phyloP scores from a whole-genome alignment of 2,113 vertebrate genomes.

The Morone saxatilis region DNA sequence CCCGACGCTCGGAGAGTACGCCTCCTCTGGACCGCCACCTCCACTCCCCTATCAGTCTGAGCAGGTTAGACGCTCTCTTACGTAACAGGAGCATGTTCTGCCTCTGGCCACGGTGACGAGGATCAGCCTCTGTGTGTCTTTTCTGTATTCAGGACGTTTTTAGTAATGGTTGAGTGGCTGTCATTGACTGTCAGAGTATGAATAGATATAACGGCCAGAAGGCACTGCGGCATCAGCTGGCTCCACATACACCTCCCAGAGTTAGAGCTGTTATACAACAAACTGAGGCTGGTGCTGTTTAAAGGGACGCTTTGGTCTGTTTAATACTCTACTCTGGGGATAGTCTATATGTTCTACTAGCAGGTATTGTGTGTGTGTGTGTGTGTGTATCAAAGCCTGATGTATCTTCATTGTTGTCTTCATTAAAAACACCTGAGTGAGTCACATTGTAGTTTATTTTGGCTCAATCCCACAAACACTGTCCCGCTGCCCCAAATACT shows the following conservation, averaged over 20 bases:
- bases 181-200: background rate
- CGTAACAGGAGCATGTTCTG: background rate
- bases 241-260: background rate
- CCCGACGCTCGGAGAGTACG: conserved; percentile 88
- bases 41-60: conserved; percentile 89
- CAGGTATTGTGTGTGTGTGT: too few species aligned
- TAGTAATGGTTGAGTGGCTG: background rate
- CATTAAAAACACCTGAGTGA: too few species aligned
- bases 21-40: conserved; percentile 85
- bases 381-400: too few species aligned
- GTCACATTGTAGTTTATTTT: too few species aligned
- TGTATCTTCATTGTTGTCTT: too few species aligned
- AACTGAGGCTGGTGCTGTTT: background rate
- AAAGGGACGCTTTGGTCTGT: too few species aligned
- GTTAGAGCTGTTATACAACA: conserved; percentile 5
- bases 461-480: too few species aligned
- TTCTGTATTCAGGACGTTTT: conserved; percentile 15
- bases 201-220: conserved; percentile 4
- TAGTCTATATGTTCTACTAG: too few species aligned
- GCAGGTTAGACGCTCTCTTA: conserved; percentile 72
- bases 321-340: too few species aligned
- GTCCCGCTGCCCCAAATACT: too few species aligned
- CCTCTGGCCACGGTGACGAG: conserved; percentile 13
- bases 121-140: background rate
- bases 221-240: background rate